phyloP scores from a whole-genome alignment of 2,888 invertebrate species.

The Drosophila tanythrix region DNA sequence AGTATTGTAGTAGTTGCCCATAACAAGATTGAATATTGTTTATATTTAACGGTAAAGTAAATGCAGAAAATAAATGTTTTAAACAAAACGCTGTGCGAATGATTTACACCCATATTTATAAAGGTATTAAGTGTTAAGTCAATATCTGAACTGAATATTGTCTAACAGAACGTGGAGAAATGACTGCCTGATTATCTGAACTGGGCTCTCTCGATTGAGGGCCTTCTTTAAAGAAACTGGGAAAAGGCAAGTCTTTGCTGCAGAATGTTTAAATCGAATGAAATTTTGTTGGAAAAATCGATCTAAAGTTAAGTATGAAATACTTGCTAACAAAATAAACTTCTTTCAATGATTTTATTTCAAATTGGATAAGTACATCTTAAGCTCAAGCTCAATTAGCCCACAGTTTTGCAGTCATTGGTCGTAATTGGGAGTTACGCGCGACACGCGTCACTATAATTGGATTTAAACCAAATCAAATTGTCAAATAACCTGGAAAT shows the following conservation, averaged over 20 bases:
- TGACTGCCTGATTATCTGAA: not conserved
- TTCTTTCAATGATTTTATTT: not conserved
- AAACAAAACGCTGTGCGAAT: conserved; percentile 52
- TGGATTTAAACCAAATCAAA: conserved; percentile 65
- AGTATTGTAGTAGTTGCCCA: conserved; percentile 76
- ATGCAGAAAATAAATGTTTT: conserved; percentile 79
- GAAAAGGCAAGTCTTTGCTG: not conserved
- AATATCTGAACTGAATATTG: not conserved
- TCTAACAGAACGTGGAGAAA: not conserved
- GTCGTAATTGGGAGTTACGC: conserved; percentile 21
- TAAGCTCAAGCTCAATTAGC: no score
- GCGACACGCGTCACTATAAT: conserved; percentile 40
- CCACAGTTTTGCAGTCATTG: conserved; percentile 19
- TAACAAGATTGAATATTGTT: conserved; percentile 79
- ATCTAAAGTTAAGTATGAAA: not conserved
- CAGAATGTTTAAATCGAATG: not conserved
- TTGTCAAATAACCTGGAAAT: conserved; percentile 33
- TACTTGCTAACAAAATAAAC: not conserved
- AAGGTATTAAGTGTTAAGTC: not conserved
- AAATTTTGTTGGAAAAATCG: not conserved
- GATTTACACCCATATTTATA: not conserved
- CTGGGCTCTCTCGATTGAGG: not conserved
- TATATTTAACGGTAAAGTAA: conserved; percentile 70
- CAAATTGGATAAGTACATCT: not conserved
- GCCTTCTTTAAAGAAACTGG: not conserved